Base-by-base conservation (phyloP, 53 echinoderm and acorn worm species). In the Mesocentrotus franciscanus region DNA sequence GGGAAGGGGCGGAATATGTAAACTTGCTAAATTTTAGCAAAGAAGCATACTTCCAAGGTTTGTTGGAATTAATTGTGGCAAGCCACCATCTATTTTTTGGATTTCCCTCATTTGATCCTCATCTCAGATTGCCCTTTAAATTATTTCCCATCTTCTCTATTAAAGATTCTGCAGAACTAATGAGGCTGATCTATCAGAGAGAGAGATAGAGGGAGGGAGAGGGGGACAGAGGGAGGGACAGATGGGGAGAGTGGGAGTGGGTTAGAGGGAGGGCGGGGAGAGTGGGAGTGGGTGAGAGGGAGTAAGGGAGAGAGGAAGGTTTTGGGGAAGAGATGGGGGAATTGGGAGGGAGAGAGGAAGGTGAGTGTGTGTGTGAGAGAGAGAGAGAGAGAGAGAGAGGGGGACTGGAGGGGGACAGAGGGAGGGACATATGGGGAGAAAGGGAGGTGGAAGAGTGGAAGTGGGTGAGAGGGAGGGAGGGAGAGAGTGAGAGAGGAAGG, bases 101-200 rank as follows among this genome's bases (percentile, higher is more conserved):
- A 68, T 7, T 6, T 26, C 22, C 20, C 68, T 68, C 76, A 29
- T 15, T 30, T n/a, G 76, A 13, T 76, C 76, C 76, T 32, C 76
- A 76, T 76, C 9, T 76, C 33, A 14, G 12, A 32, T 15, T 10
- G 33, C 3, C 27, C 11, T 33, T 30, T 30, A 76, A 15, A 9
- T n/a, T 13, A 29, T 33, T 33, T 12, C 30, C 33, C 27, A 32
- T 76, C 76, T 76, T 30, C 30, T 76, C 76, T 33, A 76, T 30
- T 76, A 30, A 76, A 76, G 1, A 10, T 32, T 30, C 32, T 4
- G 14, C 76, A 27, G 71, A 76, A 76, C 76, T 76, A 76, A 76
- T 76, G 76, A 76, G 76, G 29, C 32, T 75, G 33, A 75, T 75
- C 75, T 32, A 75, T 75, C 75, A 85, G 55, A 56, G 85, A 85